phyloP scores from a whole-genome alignment of 1,140 invertebrate species.

The Homalodisca vitripennis region DNA sequence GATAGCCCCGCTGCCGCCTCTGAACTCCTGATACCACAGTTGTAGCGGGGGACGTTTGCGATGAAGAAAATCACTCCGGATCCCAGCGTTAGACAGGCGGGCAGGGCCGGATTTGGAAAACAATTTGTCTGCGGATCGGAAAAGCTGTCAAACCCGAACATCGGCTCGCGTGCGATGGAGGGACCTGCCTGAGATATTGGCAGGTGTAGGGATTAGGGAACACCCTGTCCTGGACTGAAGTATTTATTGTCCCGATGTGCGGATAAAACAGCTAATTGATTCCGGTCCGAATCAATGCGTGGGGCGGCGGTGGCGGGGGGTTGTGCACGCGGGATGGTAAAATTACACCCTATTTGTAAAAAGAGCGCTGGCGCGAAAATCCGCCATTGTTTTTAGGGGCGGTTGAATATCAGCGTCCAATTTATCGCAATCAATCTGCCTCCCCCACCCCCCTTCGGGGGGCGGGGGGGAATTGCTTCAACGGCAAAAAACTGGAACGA shows the following conservation, averaged over 20 bases:
- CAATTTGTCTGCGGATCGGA: background rate
- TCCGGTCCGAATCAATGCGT: background rate
- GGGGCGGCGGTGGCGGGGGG: no score
- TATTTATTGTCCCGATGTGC: background rate
- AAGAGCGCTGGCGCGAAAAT: background rate
- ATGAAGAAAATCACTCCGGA: no score
- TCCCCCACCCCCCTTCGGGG: background rate
- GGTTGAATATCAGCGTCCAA: conserved; percentile 2
- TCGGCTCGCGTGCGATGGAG: background rate
- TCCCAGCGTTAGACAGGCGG: no score
- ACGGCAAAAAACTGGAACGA: background rate
- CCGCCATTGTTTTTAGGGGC: background rate
- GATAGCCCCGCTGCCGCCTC: no score
- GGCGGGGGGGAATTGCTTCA: background rate
- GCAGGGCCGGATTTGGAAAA: background rate
- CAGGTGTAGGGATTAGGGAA: background rate
- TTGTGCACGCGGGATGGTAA: background rate
- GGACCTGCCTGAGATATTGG: background rate
- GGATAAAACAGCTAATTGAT: background rate
- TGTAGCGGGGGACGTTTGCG: no score
- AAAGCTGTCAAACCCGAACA: background rate
- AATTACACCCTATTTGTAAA: conserved; percentile 11
- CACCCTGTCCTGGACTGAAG: background rate
- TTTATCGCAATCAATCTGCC: conserved; percentile 15
- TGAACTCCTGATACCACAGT: no score